Evolutionary conservation across 2,888 invertebrate genomes (phyloP).

Genomic region (Allacma fusca): DNA sequence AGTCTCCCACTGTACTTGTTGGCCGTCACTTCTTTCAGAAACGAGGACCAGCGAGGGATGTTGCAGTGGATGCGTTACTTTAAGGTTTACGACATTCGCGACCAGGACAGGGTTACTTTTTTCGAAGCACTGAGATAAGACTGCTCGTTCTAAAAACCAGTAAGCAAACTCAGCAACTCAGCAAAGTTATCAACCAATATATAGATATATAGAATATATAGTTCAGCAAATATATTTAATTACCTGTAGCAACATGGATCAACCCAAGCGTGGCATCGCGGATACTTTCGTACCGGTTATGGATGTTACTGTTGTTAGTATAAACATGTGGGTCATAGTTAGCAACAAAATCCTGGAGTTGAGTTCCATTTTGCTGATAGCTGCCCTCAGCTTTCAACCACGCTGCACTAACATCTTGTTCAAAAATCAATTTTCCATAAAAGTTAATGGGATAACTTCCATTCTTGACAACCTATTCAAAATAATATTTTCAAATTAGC

Average conservation of each 20-base stretch:
- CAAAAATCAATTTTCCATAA: conserved; percentile 37
- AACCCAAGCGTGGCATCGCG: conserved; percentile 17
- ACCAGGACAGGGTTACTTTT: neutral
- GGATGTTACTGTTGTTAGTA: neutral
- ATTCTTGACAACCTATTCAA: conserved; percentile 37
- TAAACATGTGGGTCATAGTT: conserved; percentile 1
- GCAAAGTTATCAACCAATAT: too few species aligned
- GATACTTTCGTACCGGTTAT: conserved; percentile 27
- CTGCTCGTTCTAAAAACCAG: conserved; percentile 43
- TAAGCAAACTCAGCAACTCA: too few species aligned
- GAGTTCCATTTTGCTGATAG: conserved; percentile 42
- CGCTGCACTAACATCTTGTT: conserved; percentile 23
- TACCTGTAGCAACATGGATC: conserved; percentile 29
- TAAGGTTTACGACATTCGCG: neutral
- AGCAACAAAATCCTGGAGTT: conserved; percentile 31
- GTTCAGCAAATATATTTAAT: too few species aligned
- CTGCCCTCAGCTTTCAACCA: conserved; percentile 39
- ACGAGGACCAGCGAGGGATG: conserved; percentile 44
- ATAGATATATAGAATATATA: too few species aligned
- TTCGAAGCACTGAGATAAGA: conserved; percentile 45
- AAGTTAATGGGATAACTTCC: conserved; percentile 35
- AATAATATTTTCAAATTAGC: neutral
- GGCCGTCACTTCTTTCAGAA: conserved; percentile 25
- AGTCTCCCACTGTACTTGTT: conserved; percentile 41
- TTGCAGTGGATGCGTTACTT: conserved; percentile 31